Base-by-base conservation (phyloP, 1,140 invertebrate genomes). In the Coenobita brevimanus region DNA sequence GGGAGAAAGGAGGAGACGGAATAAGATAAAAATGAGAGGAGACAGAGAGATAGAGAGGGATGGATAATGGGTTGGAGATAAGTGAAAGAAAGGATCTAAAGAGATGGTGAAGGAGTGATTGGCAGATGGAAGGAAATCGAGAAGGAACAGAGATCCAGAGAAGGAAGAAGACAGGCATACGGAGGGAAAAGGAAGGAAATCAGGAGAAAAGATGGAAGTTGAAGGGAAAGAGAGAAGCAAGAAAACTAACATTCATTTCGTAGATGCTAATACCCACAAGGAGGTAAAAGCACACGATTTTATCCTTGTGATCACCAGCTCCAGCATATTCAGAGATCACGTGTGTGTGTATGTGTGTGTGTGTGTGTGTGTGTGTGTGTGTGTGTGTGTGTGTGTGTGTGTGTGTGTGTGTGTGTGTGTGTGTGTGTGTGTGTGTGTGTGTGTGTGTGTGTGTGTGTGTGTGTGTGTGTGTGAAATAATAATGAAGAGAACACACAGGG, bases 321-420 rank as follows among this genome's bases (percentile, higher is more conserved):
- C n/a, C n/a, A n/a, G n/a, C n/a, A n/a, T n/a, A n/a, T n/a, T n/a
- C n/a, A n/a, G n/a, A n/a, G n/a, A n/a, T n/a, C n/a, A n/a, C n/a
- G n/a, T 57, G 54, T 57, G 54, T 57, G 54, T 57, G 54, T 57
- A n/a, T 57, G 54, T 57, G 54, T 57, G 54, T 57, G 54, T 57
- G 54, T 57, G 54, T 57, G 54, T 57, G 54, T 57, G 54, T 57
- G 54, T 57, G 54, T 57, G 54, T 57, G 54, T 57, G 54, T 57
- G 54, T 57, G 54, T 57, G 54, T 57, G 54, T 57, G 54, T 57
- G 54, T 57, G 54, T 57, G 54, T 57, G 54, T 57, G 54, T 57
- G 54, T 57, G 54, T 57, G 54, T 57, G 54, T 57, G 54, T 57
- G 54, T 57, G 54, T 57, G 54, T 57, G 54, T 57, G 54, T 57